Percentiles rank a stretch among this genome's conserved stretches.
Conservation (phyloP, 1,140 invertebrate species). For the Hyles vespertilio region DNA sequence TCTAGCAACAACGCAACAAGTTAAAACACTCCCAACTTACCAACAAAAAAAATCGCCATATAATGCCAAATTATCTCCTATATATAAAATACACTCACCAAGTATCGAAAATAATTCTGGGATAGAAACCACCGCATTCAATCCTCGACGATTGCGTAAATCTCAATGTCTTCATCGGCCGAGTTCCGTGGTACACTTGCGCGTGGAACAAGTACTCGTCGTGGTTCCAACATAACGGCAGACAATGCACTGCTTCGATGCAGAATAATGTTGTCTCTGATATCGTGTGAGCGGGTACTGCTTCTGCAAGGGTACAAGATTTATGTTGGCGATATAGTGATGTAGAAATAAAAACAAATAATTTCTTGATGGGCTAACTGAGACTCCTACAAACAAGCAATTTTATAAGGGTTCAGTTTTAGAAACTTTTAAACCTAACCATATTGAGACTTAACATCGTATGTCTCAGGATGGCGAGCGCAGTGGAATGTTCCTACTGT, state of each 20-base stretch:
- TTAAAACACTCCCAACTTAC: too few relatives aligned
- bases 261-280: slow-evolving; percentile 88
- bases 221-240: slow-evolving; percentile 86
- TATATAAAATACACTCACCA: slow-evolving; percentile 76
- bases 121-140: slow-evolving; percentile 82
- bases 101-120: slow-evolving; percentile 88
- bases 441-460: too few relatives aligned
- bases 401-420: too few relatives aligned
- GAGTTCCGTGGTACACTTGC: slow-evolving; percentile 91
- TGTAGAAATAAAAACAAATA: too few relatives aligned
- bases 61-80: too few relatives aligned
- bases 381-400: too few relatives aligned
- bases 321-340: neutral
- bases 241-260: slow-evolving; percentile 89
- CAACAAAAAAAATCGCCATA: too few relatives aligned
- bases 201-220: slow-evolving; percentile 89
- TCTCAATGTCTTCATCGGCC: slow-evolving; percentile 83
- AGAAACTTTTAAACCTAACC: too few relatives aligned
- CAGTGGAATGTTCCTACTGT: too few relatives aligned
- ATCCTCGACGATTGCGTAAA: slow-evolving; percentile 80
- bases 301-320: slow-evolving; percentile 70
- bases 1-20: too few relatives aligned
- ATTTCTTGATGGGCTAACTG: too few relatives aligned
- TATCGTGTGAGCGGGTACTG: slow-evolving; percentile 81
- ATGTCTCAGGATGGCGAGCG: too few relatives aligned